phyloP scores from a whole-genome alignment of 2,888 invertebrate species.

The Pammene aurita region DNA sequence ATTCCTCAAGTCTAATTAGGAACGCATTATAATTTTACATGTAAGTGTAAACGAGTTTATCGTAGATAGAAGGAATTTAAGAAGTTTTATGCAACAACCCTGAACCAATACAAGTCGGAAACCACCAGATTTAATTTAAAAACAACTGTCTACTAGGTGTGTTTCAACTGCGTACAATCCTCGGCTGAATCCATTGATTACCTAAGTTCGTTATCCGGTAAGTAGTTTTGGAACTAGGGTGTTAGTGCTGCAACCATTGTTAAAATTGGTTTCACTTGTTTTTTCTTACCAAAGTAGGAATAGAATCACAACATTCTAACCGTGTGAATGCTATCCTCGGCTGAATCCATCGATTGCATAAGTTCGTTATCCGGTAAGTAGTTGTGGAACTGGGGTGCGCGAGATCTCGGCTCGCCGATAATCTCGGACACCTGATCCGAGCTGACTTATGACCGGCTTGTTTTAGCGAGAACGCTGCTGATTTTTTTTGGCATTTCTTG shows the following conservation, averaged over 20 bases:
- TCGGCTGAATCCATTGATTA: neutral
- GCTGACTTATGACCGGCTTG: neutral
- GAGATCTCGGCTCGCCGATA: neutral
- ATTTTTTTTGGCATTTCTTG: no score
- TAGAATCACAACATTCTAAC: neutral
- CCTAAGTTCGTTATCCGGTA: conserved; percentile 12
- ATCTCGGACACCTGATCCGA: neutral
- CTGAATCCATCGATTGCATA: conserved; percentile 2
- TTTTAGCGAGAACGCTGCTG: neutral
- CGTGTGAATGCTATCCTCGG: neutral
- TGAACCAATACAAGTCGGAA: no score
- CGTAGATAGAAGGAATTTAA: no score
- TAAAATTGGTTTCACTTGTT: no score
- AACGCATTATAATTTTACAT: no score
- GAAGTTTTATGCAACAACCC: no score
- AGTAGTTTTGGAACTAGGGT: conserved; percentile 4
- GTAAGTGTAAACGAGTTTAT: no score
- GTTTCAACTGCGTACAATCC: neutral
- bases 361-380: conserved; percentile 14
- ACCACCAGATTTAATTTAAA: no score
- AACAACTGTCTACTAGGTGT: neutral
- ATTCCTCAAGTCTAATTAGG: no score
- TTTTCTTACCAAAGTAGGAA: no score
- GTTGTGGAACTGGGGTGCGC: neutral
- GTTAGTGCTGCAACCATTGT: neutral